phyloP scores from a whole-genome alignment of 2,888 invertebrate genomes.

The Dynastes maya region DNA sequence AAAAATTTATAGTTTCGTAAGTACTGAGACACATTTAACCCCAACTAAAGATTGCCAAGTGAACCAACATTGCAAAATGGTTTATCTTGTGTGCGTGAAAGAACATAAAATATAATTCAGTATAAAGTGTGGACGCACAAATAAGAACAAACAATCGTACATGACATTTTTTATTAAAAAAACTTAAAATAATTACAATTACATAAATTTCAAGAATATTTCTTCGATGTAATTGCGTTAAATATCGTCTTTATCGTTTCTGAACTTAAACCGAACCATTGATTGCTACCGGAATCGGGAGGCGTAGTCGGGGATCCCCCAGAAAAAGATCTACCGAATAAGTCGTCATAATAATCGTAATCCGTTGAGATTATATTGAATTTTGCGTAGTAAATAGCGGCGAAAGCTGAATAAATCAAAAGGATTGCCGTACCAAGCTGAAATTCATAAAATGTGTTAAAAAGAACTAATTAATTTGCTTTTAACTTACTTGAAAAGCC shows the following conservation, averaged over 20 bases:
- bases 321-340: conserved; percentile 78
- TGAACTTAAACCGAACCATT: conserved; percentile 75
- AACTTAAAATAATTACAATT: conserved; percentile 16
- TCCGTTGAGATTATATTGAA: conserved; percentile 88
- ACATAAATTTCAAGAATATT: conserved; percentile 65
- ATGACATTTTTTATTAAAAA: conserved; percentile 11
- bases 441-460: conserved; percentile 59
- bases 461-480: background rate
- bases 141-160: background rate
- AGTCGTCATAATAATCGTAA: conserved; percentile 83
- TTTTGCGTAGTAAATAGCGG: conserved; percentile 90
- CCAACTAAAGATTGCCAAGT: too few species aligned
- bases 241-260: conserved; percentile 80
- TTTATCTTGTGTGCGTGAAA: too few species aligned
- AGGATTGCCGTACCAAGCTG: conserved; percentile 87
- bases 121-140: too few species aligned
- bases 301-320: conserved; percentile 64
- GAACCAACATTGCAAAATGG: too few species aligned
- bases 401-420: conserved; percentile 87
- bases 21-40: too few species aligned
- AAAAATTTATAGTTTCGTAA: too few species aligned
- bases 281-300: conserved; percentile 58
- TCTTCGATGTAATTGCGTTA: conserved; percentile 73
- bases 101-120: too few species aligned
- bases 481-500: conserved; percentile 80